Evolutionary conservation across 1,140 invertebrate genomes (phyloP).

Genomic region (Neuroterus valhalla): DNA sequence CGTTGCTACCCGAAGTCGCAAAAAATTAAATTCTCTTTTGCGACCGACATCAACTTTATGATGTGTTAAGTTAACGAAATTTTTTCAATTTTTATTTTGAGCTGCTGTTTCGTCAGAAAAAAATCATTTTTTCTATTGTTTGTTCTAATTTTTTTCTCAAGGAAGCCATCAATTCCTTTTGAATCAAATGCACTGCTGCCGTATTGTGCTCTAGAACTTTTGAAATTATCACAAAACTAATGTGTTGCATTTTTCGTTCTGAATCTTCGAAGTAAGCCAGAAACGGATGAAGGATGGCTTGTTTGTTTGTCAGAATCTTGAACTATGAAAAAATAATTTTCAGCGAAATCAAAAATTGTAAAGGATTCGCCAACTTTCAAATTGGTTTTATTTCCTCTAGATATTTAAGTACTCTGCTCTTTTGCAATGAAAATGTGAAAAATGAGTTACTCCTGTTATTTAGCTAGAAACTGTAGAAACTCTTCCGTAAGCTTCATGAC

Average conservation of each 20-base stretch:
- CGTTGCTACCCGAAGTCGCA: too few species aligned
- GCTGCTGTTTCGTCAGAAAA: neutral
- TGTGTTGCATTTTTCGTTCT: neutral
- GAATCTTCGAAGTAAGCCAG: neutral
- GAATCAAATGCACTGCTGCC: neutral
- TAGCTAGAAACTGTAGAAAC: neutral
- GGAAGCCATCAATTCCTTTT: neutral
- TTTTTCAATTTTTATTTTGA: neutral
- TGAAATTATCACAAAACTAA: neutral
- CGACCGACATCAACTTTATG: too few species aligned
- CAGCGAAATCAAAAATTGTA: neutral
- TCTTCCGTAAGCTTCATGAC: neutral
- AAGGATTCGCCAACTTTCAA: neutral
- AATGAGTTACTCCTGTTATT: neutral
- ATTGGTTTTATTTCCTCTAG: neutral
- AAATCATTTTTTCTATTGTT: neutral
- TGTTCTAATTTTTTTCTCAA: neutral
- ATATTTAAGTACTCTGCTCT: neutral
- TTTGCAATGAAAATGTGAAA: constrained; percentile 3
- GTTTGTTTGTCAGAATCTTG: neutral
- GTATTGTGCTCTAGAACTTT: neutral
- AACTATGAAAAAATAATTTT: neutral
- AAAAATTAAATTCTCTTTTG: too few species aligned
- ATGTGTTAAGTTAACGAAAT: neutral
- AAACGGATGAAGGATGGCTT: neutral